phyloP scores from a whole-genome alignment of 2,888 invertebrate species.

The Escarpia spicata region DNA sequence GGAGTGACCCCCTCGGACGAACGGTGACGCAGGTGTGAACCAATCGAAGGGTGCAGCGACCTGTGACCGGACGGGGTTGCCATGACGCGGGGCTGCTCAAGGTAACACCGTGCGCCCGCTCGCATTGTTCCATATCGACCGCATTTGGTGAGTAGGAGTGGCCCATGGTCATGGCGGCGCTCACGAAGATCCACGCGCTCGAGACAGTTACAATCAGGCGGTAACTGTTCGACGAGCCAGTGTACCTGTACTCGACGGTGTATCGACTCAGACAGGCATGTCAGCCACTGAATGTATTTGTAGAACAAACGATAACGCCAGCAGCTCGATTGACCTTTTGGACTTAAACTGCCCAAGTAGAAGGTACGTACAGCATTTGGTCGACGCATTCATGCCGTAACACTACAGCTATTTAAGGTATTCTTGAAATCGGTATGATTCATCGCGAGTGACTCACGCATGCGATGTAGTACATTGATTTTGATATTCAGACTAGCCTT shows the following conservation, averaged over 20 bases:
- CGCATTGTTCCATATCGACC: background rate
- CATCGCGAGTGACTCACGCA: background rate
- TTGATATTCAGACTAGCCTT: background rate
- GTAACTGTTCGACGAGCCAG: background rate
- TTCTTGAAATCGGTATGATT: background rate
- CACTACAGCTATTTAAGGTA: background rate
- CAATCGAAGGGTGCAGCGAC: background rate
- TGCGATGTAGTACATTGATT: background rate
- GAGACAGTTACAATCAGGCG: background rate
- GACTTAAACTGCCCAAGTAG: background rate
- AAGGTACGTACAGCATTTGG: background rate
- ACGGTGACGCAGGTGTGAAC: background rate
- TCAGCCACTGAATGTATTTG: background rate
- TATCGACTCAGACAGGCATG: background rate
- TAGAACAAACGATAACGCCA: background rate
- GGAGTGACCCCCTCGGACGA: background rate
- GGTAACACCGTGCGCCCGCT: background rate
- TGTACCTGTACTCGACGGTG: background rate
- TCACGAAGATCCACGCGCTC: background rate
- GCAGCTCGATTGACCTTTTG: background rate
- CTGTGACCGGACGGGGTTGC: constrained; percentile 10
- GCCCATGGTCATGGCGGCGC: background rate
- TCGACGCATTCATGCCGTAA: background rate
- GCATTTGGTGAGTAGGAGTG: background rate
- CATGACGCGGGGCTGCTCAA: background rate